phyloP scores from a whole-genome alignment of 2,888 invertebrate species.

The Acanthococcus lagerstroemiae region DNA sequence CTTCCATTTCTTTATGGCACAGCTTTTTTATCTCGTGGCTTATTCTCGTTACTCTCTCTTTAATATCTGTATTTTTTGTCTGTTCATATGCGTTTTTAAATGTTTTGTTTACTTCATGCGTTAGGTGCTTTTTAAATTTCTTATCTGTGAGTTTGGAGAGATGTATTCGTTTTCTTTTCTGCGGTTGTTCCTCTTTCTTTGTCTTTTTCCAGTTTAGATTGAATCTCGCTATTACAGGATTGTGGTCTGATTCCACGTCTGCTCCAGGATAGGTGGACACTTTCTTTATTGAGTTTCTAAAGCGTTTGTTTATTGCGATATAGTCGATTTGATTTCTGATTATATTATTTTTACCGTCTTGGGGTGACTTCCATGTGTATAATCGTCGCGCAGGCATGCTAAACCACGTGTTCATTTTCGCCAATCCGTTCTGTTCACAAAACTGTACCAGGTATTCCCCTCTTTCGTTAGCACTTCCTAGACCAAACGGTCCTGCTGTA shows the following conservation, averaged over 20 bases:
- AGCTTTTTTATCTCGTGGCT: neutral
- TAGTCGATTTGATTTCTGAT: slow-evolving; percentile 37
- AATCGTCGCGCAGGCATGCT: slow-evolving; percentile 1
- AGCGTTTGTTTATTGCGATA: slow-evolving; percentile 35
- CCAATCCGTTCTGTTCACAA: slow-evolving; percentile 3
- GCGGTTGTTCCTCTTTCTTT: slow-evolving; percentile 33
- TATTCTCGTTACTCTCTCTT: no score
- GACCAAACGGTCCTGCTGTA: slow-evolving; percentile 12
- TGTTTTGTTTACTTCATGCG: no score
- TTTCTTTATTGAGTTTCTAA: neutral
- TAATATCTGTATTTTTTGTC: no score
- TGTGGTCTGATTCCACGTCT: neutral
- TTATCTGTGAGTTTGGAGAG: neutral
- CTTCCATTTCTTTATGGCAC: neutral
- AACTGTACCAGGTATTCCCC: slow-evolving; percentile 10
- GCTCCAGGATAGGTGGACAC: neutral
- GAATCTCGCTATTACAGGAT: slow-evolving; percentile 2
- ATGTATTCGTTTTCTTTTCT: neutral
- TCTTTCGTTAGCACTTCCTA: slow-evolving; percentile 18
- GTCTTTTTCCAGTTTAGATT: slow-evolving; percentile 32
- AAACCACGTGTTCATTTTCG: slow-evolving; percentile 22
- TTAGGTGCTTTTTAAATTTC: neutral
- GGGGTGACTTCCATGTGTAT: slow-evolving; percentile 35
- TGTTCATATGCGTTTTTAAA: no score
- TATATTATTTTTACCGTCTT: slow-evolving; percentile 33